phyloP scores from a whole-genome alignment of 1,140 invertebrate species.

The Aphaenogaster rudis region DNA sequence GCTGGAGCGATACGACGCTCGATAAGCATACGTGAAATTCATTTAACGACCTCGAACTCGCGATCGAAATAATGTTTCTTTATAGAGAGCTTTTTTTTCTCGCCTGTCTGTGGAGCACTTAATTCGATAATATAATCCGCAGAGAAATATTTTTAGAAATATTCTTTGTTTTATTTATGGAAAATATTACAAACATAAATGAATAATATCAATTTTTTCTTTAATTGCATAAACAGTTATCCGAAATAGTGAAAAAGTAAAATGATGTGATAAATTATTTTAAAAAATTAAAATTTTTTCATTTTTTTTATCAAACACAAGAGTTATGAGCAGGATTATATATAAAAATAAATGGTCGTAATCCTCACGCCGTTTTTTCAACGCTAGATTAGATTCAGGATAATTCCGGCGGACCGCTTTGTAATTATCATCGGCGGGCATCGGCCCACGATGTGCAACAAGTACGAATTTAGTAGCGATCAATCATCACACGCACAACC shows the following conservation, averaged over 20 bases:
- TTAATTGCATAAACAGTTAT: background rate
- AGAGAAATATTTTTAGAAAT: background rate
- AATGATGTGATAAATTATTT: background rate
- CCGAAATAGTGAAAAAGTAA: background rate
- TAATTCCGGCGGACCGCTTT: constrained; percentile 18
- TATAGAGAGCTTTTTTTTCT: background rate
- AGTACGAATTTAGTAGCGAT: constrained; percentile 50
- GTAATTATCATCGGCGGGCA: constrained; percentile 24
- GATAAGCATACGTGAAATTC: constrained; percentile 51
- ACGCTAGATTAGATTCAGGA: background rate
- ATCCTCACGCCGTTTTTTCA: background rate
- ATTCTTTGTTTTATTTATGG: background rate
- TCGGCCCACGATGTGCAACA: constrained; percentile 43
- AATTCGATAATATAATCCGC: background rate
- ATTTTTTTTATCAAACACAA: background rate
- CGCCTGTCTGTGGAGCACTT: background rate
- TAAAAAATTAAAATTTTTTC: background rate
- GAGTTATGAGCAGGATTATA: background rate
- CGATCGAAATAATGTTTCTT: constrained; percentile 8
- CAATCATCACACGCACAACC: constrained; percentile 46
- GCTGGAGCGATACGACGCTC: background rate
- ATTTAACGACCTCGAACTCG: constrained; percentile 29
- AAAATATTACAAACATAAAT: background rate
- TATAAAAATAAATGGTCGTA: background rate
- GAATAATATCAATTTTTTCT: background rate